Conservation (phyloP, 1,140 invertebrate genomes). For the Pseudoatta argentina region DNA sequence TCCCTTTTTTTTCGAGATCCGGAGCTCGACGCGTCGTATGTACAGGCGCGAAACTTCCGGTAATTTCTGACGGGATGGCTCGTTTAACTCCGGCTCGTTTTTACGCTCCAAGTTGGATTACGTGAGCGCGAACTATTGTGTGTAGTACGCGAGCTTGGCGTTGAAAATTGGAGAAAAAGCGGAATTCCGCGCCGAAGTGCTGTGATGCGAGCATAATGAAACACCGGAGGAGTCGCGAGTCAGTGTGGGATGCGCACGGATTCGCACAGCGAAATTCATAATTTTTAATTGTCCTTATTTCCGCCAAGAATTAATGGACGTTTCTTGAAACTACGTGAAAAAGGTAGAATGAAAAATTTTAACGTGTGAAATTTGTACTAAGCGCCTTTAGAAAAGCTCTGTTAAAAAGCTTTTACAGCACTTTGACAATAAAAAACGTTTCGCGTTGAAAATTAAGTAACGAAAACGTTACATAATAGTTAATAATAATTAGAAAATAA, state of each 20-base stretch:
- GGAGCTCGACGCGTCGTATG: slow-evolving; percentile 12
- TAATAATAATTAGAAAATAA: neutral
- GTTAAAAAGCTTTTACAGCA: neutral
- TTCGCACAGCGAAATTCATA: slow-evolving; percentile 43
- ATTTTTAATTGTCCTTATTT: slow-evolving; percentile 57
- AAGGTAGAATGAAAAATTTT: neutral
- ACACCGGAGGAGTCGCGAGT: neutral
- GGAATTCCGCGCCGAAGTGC: slow-evolving; percentile 46
- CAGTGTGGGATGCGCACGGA: neutral
- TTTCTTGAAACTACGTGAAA: slow-evolving; percentile 15
- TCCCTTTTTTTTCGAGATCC: neutral
- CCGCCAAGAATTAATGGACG: slow-evolving; percentile 22
- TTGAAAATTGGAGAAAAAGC: slow-evolving; percentile 58
- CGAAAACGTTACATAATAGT: neutral
- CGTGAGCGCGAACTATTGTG: slow-evolving; percentile 43
- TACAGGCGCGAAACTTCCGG: slow-evolving; percentile 54
- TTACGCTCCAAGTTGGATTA: slow-evolving; percentile 67
- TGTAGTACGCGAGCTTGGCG: slow-evolving; percentile 9
- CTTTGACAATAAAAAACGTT: neutral
- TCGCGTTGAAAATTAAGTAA: neutral
- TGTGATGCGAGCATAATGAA: slow-evolving; percentile 49
- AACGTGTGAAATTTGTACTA: neutral
- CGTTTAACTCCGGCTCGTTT: slow-evolving; percentile 44
- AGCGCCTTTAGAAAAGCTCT: too few relatives aligned
- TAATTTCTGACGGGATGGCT: slow-evolving; percentile 52